Conservation (phyloP, 2,797 vertebrate species). For the Trachurus trachurus region DNA sequence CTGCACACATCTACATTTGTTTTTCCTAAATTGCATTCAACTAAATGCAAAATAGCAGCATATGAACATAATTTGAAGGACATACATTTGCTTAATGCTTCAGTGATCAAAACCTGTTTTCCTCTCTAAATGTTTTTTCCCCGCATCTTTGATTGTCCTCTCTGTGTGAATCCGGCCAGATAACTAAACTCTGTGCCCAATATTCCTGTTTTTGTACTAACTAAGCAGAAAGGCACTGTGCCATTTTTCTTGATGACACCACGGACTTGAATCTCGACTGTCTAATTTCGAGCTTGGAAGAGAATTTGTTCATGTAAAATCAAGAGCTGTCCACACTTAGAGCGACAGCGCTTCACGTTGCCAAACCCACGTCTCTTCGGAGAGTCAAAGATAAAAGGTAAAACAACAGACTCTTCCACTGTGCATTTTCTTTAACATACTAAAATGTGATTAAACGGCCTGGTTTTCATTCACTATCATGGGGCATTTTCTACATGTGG, state of each 20-base stretch:
- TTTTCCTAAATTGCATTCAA: background rate
- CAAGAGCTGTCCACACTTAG: conserved; percentile 50
- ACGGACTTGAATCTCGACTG: conserved; percentile 45
- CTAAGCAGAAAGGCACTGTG: conserved; percentile 24
- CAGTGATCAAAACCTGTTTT: conserved; percentile 20
- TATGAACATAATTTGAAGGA: conserved; percentile 4
- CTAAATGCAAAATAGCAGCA: conserved; percentile 10
- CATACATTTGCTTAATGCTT: conserved; percentile 8
- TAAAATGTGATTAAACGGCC: conserved; percentile 52
- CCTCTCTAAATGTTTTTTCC: background rate
- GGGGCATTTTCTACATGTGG: conserved; percentile 26
- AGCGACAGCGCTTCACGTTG: conserved; percentile 38
- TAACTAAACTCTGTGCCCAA: background rate
- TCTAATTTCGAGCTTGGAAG: conserved; percentile 39
- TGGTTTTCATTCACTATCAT: conserved; percentile 14
- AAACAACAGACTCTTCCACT: conserved; percentile 11
- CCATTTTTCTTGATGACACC: conserved; percentile 54
- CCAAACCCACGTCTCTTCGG: conserved; percentile 45
- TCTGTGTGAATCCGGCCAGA: conserved; percentile 33
- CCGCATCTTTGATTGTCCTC: conserved; percentile 6
- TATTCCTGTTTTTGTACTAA: conserved; percentile 14
- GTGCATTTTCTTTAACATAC: conserved; percentile 37
- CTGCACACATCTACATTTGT: background rate
- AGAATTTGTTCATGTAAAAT: conserved; percentile 64
- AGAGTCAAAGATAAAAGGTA: conserved; percentile 26